These are phyloP conservation scores for Tupaia chinensis DNA, from an alignment of 2,113 vertebrate species.

Conservation along the genomic window DNA sequence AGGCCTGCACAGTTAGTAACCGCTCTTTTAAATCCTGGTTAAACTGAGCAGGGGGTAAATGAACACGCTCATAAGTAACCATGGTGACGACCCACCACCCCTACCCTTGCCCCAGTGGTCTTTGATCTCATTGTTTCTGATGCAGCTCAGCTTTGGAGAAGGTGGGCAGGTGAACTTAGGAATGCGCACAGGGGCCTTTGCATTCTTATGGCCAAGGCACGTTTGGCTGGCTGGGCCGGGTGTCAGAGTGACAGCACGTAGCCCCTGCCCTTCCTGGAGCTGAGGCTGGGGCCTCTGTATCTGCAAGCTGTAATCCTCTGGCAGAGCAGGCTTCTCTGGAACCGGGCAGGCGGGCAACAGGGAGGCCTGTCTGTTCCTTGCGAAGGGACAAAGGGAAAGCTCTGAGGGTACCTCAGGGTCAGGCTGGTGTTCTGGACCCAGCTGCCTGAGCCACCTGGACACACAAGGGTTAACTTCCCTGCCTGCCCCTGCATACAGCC, in stretches of 20 bases:
- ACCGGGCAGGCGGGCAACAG: background rate
- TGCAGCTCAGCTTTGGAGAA: background rate
- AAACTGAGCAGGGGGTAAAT: background rate
- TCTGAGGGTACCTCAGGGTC: background rate
- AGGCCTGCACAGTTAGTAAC: accelerated
- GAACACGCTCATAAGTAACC: background rate
- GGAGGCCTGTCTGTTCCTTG: background rate
- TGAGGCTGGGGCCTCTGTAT: background rate
- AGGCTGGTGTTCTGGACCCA: conserved; percentile 37
- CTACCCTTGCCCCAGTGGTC: background rate
- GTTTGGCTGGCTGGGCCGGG: accelerated
- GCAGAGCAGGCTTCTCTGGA: background rate
- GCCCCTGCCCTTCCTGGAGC: background rate
- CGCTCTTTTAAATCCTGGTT: background rate
- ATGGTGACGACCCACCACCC: background rate
- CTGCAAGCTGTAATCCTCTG: background rate
- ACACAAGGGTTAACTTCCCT: conserved; percentile 77
- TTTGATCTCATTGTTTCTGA: background rate
- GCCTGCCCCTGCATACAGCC: background rate
- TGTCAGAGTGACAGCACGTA: accelerated
- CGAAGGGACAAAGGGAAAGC: background rate
- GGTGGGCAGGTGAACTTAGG: background rate
- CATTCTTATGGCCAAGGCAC: accelerated
- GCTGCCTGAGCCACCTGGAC: conserved; percentile 59
- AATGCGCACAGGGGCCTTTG: background rate